Evolutionary conservation across 2,888 invertebrate species (phyloP), one percentile per base, ranked within the genome.

Genomic region (Drosophila antonietae): DNA sequence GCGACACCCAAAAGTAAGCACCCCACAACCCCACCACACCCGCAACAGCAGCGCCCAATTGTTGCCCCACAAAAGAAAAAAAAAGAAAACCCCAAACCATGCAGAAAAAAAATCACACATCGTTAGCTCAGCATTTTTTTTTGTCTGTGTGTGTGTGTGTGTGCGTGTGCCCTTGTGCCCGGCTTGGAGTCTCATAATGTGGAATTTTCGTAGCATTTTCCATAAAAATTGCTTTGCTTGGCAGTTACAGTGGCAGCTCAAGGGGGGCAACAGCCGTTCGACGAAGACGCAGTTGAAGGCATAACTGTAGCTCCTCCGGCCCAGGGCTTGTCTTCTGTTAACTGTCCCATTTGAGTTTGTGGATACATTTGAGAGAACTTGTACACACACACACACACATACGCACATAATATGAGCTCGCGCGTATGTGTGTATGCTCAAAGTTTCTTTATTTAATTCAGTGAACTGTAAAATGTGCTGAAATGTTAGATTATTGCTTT

Each of bases 371-470:
- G 79, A 81, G 70, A 63, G 61, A 61, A 72, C 80, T 56, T 59
- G 49, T 51, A 46, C 31, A 63, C 64, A 53, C 60, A 73, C 60
- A 67, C 57, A 75, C 57, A 56, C 28, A 65, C 60, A 75, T 55
- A 55, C 39, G 68, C 68, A 28, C 46, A 47, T 15, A 37, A 60
- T 62, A 46, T 63, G 14, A 35, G 61, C 15, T 28, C 49, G 31
- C 15, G 15, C 1, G n/a, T 57, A 61, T 49, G 75, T 77, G 62
- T 61, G 68, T 68, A 52, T 65, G 63, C 76, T 73, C 87, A 83
- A 89, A 84, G 84, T 84, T 84, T 84, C 89, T 89, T 84, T 84
- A 84, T 84, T 84, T 89, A 89, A 89, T 84, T 89, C 84, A 84
- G 84, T 84, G 84, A 84, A 89, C 84, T 84, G 84, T 84, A 84